Evolutionary conservation across 2,797 vertebrate species (phyloP).

Genomic region (Capromys pilorides): DNA sequence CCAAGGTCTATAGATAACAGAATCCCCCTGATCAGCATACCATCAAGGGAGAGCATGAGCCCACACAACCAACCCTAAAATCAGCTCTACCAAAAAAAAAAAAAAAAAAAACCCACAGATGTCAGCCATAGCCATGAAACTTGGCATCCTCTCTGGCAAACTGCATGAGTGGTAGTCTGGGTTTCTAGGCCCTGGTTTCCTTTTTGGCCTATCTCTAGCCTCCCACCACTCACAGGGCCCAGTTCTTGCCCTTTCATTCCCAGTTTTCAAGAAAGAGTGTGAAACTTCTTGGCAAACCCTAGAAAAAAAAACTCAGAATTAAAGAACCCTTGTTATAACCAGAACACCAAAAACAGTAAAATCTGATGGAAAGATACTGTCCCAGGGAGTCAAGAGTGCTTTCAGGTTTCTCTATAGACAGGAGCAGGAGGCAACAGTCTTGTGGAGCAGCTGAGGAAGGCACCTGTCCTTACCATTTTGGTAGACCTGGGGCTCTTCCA

Average conservation of each 20-base stretch:
- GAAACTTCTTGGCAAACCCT: neutral
- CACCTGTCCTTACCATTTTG: neutral
- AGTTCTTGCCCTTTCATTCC: constrained; percentile 19
- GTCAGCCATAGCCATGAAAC: neutral
- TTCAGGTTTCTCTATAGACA: neutral
- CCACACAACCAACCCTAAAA: neutral
- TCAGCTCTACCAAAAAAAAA: neutral
- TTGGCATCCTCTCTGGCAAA: neutral
- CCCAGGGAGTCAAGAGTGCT: neutral
- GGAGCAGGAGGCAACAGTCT: neutral
- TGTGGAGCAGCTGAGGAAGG: neutral
- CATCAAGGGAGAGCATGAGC: neutral
- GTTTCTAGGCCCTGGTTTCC: neutral
- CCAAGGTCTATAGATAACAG: neutral
- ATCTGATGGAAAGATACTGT: neutral
- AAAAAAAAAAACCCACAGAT: neutral
- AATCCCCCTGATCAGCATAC: neutral
- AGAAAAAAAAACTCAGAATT: neutral
- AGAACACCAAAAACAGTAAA: neutral
- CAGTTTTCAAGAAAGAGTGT: neutral
- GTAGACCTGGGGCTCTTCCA: neutral
- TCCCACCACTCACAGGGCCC: neutral
- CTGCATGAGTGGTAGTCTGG: neutral
- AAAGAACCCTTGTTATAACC: neutral
- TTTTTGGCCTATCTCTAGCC: neutral